These are phyloP conservation scores for Dendroctonus valens DNA, from an alignment of 1,140 invertebrate species.

Conservation along the genomic window DNA sequence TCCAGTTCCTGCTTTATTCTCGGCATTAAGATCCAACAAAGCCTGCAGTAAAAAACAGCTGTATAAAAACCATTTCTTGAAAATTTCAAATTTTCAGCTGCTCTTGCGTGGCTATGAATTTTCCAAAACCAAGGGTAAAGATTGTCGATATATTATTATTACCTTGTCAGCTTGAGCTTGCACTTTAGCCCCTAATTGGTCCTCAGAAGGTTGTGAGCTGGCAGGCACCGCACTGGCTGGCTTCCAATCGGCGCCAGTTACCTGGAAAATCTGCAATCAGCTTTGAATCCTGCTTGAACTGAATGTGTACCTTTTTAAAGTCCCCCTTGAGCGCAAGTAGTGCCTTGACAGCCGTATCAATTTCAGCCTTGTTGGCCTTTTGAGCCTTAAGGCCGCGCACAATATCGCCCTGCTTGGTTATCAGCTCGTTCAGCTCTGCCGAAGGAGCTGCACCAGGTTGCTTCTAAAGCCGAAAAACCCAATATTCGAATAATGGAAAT, in stretches of 20 bases:
- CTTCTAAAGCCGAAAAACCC: too few species aligned
- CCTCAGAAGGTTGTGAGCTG: conserved; percentile 3
- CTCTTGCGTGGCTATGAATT: too few species aligned
- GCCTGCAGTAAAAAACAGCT: conserved; percentile 52
- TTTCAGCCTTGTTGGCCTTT: conserved; percentile 56
- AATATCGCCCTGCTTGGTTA: conserved; percentile 65
- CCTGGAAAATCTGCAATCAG: not conserved
- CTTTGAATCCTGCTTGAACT: not conserved
- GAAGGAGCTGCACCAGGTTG: conserved; percentile 10
- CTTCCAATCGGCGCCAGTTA: conserved; percentile 43
- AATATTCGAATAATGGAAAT: too few species aligned
- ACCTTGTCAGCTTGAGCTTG: conserved; percentile 71
- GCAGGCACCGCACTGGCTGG: conserved; percentile 41
- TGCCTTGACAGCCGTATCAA: conserved; percentile 67
- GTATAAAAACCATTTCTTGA: too few species aligned
- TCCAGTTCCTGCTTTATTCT: conserved; percentile 67
- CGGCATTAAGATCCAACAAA: conserved; percentile 72
- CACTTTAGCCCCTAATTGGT: conserved; percentile 59
- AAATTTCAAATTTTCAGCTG: too few species aligned
- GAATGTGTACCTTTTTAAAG: conserved; percentile 64
- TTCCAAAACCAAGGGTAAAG: too few species aligned
- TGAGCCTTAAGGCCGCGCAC: conserved; percentile 67
- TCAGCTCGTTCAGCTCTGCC: conserved; percentile 50
- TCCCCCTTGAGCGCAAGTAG: conserved; percentile 74
- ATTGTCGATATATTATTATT: not conserved